Evolutionary conservation across 2,113 vertebrate genomes (phyloP).

Genomic region (Chunga burmeisteri): DNA sequence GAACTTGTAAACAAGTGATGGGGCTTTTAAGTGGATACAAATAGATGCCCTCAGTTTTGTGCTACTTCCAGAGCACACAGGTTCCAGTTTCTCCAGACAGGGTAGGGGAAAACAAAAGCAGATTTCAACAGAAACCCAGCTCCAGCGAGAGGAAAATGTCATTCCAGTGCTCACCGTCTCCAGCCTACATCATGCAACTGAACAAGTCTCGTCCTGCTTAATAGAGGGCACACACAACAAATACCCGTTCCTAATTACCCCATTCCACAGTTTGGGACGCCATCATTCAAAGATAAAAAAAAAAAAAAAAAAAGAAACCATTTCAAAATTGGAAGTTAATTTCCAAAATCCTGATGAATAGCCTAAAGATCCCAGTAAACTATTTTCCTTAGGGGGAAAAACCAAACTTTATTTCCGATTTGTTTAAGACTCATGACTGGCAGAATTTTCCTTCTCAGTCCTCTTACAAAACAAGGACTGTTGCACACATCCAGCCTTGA

Average conservation of each 20-base stretch:
- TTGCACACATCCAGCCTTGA: neutral
- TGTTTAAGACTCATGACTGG: neutral
- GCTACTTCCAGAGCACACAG: neutral
- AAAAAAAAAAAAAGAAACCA: neutral
- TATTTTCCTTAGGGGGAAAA: neutral
- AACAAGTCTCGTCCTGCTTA: neutral
- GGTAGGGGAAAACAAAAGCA: neutral
- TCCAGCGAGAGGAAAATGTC: neutral
- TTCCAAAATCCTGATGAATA: neutral
- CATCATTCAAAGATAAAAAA: neutral
- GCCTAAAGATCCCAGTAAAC: neutral
- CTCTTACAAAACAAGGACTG: neutral
- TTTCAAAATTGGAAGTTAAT: neutral
- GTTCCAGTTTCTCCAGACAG: neutral
- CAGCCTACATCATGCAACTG: neutral
- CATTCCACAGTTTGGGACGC: fast-evolving
- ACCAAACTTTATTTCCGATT: neutral
- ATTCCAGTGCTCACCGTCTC: neutral
- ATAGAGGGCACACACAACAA: neutral
- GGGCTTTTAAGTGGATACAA: conserved; percentile 1
- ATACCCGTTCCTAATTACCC: neutral
- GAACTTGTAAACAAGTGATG: neutral
- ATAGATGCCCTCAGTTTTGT: neutral
- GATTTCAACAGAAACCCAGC: neutral
- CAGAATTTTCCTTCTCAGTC: neutral